Evolutionary conservation across 2,113 vertebrate species (phyloP).

Genomic region (Gymnobelideus leadbeateri): DNA sequence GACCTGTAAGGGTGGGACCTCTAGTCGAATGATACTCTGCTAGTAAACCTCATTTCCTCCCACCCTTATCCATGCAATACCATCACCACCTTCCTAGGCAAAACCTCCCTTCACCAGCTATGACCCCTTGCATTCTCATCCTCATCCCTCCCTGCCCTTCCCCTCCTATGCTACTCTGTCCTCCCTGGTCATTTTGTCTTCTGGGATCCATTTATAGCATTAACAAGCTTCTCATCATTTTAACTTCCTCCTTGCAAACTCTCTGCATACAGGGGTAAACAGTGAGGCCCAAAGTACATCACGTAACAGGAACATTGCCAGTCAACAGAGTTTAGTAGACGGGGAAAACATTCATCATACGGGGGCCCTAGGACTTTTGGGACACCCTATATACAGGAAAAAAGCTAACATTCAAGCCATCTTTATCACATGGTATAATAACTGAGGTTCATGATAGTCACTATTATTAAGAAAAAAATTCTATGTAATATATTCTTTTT

Average conservation of each 20-base stretch:
- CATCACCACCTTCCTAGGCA: not conserved
- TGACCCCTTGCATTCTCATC: not conserved
- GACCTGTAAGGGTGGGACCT: not conserved
- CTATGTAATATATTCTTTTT: not conserved
- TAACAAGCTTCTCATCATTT: not conserved
- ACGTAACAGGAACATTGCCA: not conserved
- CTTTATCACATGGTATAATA: not conserved
- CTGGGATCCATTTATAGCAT: not conserved
- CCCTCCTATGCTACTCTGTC: not conserved
- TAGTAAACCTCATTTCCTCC: not conserved
- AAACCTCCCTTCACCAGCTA: not conserved
- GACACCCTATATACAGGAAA: not conserved
- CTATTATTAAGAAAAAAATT: not conserved
- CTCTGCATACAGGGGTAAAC: not conserved
- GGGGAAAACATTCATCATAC: not conserved
- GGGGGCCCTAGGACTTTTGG: not conserved
- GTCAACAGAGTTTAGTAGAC: not conserved
- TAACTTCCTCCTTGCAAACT: not conserved
- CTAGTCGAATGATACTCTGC: not conserved
- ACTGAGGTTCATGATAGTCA: not conserved
- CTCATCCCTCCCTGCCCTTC: not conserved
- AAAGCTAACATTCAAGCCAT: not conserved
- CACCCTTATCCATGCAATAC: not conserved
- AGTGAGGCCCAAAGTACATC: not conserved
- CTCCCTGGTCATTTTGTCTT: not conserved